Evolutionary conservation across 2,888 invertebrate species (phyloP), one percentile per base, ranked within the genome.

Genomic region (Monoplex corrugatus): DNA sequence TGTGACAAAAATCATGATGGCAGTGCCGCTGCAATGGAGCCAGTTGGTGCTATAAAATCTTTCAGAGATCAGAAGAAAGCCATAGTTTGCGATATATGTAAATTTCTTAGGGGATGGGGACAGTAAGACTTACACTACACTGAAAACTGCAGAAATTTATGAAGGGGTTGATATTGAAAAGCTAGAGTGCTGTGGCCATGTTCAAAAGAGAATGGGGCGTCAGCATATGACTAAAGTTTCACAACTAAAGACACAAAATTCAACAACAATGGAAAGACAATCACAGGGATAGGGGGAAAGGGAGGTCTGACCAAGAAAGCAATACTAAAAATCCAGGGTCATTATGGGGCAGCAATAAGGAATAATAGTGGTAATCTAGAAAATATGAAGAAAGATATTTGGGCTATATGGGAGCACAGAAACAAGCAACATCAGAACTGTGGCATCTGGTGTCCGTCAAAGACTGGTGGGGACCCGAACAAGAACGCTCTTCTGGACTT

Each of bases 131-230:
- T 32, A n/a, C 32, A n/a, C 72, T n/a, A n/a, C 72, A 19, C 72
- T 72, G 16, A 72, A 72, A n/a, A 72, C 10, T 72, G 72, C 13
- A 8, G 19, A 72, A n/a, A 13, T 32, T n/a, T 32, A 23, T 72
- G 72, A n/a, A 8, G 23, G n/a, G 10, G 72, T n/a, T 10, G n/a
- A 6, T 72, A 32, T 72, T 19, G 32, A 10, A 19, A 89, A 89
- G 57, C 84, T 87, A 28, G 89, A 89, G 45, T 88, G 88, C n/a
- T 88, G 89, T 63, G 89, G 89, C n/a, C n/a, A n/a, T n/a, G n/a
- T n/a, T n/a, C n/a, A n/a, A n/a, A n/a, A n/a, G n/a, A n/a, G n/a
- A n/a, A 88, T 87, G 87, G 84, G 85, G 6, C 84, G 72, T 10
- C 83, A 82, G 43, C 35, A 88, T 6, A 38, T 40, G 35, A 50